Evolutionary conservation across 2,888 invertebrate species (phyloP).

Genomic region (Hesperia comma): DNA sequence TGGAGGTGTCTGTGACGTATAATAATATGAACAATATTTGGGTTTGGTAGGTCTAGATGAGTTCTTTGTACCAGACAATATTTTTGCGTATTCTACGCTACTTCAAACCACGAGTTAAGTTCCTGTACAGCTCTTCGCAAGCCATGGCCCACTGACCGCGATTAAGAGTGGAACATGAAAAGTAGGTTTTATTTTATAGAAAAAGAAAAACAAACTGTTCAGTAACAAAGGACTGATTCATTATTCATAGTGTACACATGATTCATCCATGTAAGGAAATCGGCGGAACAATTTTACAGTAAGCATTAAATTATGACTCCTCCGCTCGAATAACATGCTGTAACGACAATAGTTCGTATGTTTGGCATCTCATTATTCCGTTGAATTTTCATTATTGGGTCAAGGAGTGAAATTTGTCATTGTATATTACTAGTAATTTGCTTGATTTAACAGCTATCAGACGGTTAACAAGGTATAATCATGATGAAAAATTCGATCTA

Average conservation of each 20-base stretch:
- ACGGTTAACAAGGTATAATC: not conserved
- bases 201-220: conserved; percentile 41
- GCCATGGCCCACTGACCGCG: conserved; percentile 79
- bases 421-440: conserved; percentile 4
- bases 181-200: conserved; percentile 63
- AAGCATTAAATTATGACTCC: conserved; percentile 34
- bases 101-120: conserved; percentile 47
- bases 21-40: not conserved
- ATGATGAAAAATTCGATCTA: conserved; percentile 8
- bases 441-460: not conserved
- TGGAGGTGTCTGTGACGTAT: not conserved
- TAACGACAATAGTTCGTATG: conserved; percentile 27
- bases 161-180: conserved; percentile 63
- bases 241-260: conserved; percentile 32
- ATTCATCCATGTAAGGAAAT: conserved; percentile 29
- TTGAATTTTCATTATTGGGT: conserved; percentile 21
- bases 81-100: conserved; percentile 14
- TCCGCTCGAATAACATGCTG: conserved; percentile 23
- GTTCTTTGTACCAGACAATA: not conserved
- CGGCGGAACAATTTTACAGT: conserved; percentile 32
- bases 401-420: conserved; percentile 15
- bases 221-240: conserved; percentile 40
- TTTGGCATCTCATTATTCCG: conserved; percentile 11
- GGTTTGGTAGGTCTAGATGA: not conserved
- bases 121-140: conserved; percentile 72